phyloP scores from a whole-genome alignment of 2,797 vertebrate species.

The Scomberomorus guttatus region DNA sequence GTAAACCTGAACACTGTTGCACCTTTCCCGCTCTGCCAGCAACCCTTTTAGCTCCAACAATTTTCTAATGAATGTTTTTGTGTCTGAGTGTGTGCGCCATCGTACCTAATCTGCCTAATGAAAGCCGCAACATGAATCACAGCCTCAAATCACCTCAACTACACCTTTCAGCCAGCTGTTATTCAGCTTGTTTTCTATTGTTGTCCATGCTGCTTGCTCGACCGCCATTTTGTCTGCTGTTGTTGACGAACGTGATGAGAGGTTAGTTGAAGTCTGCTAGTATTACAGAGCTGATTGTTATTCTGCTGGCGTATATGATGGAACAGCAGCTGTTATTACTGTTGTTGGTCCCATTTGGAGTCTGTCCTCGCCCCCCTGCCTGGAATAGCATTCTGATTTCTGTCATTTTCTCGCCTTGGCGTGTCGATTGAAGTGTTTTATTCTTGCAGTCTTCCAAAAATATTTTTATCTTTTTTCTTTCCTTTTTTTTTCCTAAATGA shows the following conservation, averaged over 20 bases:
- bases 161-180: conserved; percentile 30
- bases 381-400: conserved; percentile 36
- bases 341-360: conserved; percentile 47
- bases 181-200: conserved; percentile 39
- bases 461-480: neutral
- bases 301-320: conserved; percentile 66
- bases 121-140: conserved; percentile 43
- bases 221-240: conserved; percentile 69
- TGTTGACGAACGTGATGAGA: conserved; percentile 56
- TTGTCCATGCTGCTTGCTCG: conserved; percentile 10
- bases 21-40: conserved; percentile 31
- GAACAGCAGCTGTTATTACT: conserved; percentile 75
- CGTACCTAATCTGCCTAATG: conserved; percentile 31
- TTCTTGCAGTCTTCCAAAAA: conserved; percentile 14
- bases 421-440: conserved; percentile 10
- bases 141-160: conserved; percentile 8
- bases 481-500: neutral
- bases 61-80: conserved; percentile 31
- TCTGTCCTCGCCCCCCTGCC: conserved; percentile 23
- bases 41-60: neutral
- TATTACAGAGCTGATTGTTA: conserved; percentile 72
- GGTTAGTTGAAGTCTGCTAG: conserved; percentile 61
- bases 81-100: conserved; percentile 9
- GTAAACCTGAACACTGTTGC: conserved; percentile 28
- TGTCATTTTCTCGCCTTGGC: conserved; percentile 29